phyloP scores from a whole-genome alignment of 2,888 invertebrate genomes.

The Orthosia gothica region DNA sequence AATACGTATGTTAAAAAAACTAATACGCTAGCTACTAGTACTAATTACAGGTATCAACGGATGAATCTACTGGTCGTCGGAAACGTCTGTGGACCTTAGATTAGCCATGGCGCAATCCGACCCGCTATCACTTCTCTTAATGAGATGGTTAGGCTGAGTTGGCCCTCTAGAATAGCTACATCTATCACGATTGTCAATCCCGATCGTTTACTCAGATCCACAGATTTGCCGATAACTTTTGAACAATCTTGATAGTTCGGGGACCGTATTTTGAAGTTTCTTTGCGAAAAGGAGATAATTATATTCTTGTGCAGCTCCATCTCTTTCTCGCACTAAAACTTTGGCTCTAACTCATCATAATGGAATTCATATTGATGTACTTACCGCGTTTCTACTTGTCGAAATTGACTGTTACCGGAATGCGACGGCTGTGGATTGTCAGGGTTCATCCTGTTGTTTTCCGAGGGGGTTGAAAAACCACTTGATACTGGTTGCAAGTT shows the following conservation, averaged over 20 bases:
- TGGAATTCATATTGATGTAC: conserved; percentile 25
- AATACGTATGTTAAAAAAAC: too few species aligned
- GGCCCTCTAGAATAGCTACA: too few species aligned
- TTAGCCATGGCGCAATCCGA: not conserved
- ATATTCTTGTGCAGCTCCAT: not conserved
- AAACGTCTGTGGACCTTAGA: conserved; percentile 17
- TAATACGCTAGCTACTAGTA: too few species aligned
- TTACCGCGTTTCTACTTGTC: conserved; percentile 86
- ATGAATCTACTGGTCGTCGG: not conserved
- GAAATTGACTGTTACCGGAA: conserved; percentile 65
- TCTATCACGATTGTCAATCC: not conserved
- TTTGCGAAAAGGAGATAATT: not conserved
- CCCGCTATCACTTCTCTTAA: not conserved
- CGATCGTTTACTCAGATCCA: not conserved
- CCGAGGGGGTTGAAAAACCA: conserved; percentile 57
- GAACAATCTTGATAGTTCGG: not conserved
- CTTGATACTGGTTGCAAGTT: conserved; percentile 76
- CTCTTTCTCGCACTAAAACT: not conserved
- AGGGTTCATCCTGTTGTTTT: conserved; percentile 28
- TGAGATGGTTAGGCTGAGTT: not conserved
- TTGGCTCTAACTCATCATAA: conserved; percentile 33
- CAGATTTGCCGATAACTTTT: conserved; percentile 20
- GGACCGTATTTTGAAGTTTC: conserved; percentile 22
- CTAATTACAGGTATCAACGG: not conserved
- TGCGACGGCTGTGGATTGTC: conserved; percentile 7